Base-by-base conservation (phyloP, 2,888 invertebrate species). In the Lochmaea crataegi region DNA sequence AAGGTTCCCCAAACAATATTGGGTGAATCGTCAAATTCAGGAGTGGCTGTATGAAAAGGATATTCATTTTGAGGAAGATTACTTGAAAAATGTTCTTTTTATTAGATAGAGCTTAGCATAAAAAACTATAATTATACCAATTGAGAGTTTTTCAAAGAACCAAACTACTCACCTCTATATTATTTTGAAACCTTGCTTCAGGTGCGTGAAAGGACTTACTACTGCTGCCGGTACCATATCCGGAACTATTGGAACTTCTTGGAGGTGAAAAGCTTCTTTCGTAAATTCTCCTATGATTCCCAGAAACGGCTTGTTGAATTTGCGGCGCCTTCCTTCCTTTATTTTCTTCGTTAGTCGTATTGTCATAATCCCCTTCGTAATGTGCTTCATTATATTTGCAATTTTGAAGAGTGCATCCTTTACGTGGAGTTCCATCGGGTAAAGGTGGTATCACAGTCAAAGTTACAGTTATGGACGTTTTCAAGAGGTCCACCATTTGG, bases 401-500 rank as follows among this genome's bases (percentile, higher is more conserved):
- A 78, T 91, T 90, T 78, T 90, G 90, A 51, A 91, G 84, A 57
- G 89, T 89, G 83, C 92, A 93, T 26, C 92, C 92, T 80, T 92
- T 90, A 79, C 94, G 88, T 2, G 94, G 91, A 58, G 89, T 88
- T 58, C 92, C 92, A 82, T 94, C 94, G 26, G 89, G 87, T 68
- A 91, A 87, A 0, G 96, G 94, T 51, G 94, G 93, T 81, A 95
- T 92, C 72, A 94, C 93, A 73, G 93, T 92, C 48, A 97, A 93
- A 57, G 94, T 94, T 67, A 97, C 96, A 61, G 94, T 93, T 76
- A 93, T 92, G 6, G 96, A 96, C 0, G 96, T 97, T 87, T 96
- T 94, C 73, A 98, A 88, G 78, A 97, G 88, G 86, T 97, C 97
- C 45, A 97, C 95, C 92, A 97, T 96, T 86, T 96, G 95, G 84